These are phyloP conservation scores for Micronycteris hirsuta DNA, from an alignment of 2,113 vertebrate species.

Conservation along the genomic window DNA sequence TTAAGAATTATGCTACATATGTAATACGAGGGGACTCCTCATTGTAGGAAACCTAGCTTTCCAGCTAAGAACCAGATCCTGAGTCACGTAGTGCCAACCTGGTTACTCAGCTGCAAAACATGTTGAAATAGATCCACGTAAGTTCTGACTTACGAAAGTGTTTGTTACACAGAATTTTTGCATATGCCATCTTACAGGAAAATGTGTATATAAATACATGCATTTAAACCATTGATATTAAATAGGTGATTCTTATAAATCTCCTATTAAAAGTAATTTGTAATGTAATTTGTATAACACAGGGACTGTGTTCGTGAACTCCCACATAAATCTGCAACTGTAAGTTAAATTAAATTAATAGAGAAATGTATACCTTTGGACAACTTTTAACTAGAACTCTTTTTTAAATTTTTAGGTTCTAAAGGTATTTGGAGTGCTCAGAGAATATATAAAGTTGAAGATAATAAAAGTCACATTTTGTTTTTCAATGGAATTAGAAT, in stretches of 20 bases:
- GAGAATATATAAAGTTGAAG: not conserved
- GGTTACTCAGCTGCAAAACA: not conserved
- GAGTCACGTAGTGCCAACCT: not conserved
- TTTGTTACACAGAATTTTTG: not conserved
- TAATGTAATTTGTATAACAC: not conserved
- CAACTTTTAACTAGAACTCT: not conserved
- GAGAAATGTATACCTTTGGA: not conserved
- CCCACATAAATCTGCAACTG: not conserved
- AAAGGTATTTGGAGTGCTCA: not conserved
- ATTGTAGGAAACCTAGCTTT: not conserved
- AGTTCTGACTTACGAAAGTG: not conserved
- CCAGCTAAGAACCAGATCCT: conserved; percentile 22
- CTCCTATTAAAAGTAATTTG: not conserved
- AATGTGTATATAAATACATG: not conserved
- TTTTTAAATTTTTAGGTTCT: not conserved
- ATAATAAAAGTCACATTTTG: not conserved
- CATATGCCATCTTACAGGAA: not conserved
- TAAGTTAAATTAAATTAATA: not conserved
- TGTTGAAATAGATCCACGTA: not conserved
- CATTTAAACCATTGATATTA: not conserved
- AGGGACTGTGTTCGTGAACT: not conserved
- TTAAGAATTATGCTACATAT: conserved; percentile 39
- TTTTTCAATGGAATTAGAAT: not conserved
- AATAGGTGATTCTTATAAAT: not conserved
- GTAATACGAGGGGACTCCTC: conserved; percentile 31